Evolutionary conservation across 2,888 invertebrate genomes (phyloP).

Genomic region (Anorthoa munda): DNA sequence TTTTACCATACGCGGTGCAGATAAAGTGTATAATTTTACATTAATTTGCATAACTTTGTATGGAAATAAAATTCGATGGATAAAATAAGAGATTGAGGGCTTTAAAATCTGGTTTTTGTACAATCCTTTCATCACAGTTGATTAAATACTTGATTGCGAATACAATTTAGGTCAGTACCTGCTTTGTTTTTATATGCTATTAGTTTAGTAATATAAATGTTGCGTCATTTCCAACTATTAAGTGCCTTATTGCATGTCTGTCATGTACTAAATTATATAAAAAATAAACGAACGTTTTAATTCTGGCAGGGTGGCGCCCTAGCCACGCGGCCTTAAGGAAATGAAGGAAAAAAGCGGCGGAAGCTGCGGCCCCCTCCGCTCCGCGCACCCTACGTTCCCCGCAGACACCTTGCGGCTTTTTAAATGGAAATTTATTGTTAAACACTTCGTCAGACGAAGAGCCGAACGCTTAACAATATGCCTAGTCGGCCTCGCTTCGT

Average conservation of each 20-base stretch:
- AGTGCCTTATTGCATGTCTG: conserved; percentile 69
- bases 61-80: conserved; percentile 40
- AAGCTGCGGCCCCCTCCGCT: conserved; percentile 79
- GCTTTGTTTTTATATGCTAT: conserved; percentile 20
- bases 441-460: conserved; percentile 88
- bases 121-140: conserved; percentile 29
- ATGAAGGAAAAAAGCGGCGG: conserved; percentile 91
- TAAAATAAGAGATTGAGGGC: conserved; percentile 24
- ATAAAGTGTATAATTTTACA: conserved; percentile 56
- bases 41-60: conserved; percentile 54
- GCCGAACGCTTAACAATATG: conserved; percentile 79
- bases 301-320: conserved; percentile 85
- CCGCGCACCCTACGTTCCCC: conserved; percentile 59
- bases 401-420: conserved; percentile 86
- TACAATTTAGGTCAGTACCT: conserved; percentile 37
- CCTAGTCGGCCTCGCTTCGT: conserved; percentile 77
- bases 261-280: conserved; percentile 71
- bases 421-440: conserved; percentile 91
- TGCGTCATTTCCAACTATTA: conserved; percentile 44
- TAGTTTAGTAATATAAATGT: conserved; percentile 20
- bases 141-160: conserved; percentile 31
- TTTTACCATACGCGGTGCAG: conserved; percentile 54
- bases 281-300: conserved; percentile 86
- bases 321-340: conserved; percentile 88
- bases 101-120: conserved; percentile 22